These are phyloP conservation scores for Nezara viridula DNA, from an alignment of 2,888 invertebrate species.

Conservation along the genomic window DNA sequence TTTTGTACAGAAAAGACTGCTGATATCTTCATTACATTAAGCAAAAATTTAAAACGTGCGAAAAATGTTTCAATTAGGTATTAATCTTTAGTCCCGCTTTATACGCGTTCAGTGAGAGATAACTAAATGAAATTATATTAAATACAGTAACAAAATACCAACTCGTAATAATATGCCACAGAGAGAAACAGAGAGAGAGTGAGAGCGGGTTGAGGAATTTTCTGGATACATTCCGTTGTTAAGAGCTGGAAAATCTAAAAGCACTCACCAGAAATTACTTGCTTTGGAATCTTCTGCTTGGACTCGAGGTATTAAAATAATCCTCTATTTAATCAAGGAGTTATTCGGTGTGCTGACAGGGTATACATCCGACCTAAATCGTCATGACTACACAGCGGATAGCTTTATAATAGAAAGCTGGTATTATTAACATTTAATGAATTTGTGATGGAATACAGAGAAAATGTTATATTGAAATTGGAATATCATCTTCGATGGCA, in stretches of 20 bases:
- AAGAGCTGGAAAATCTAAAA: slow-evolving; percentile 6
- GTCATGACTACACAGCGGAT: too few species aligned
- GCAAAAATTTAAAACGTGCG: too few species aligned
- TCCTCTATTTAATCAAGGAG: neutral
- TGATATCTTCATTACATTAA: too few species aligned
- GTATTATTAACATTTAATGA: too few species aligned
- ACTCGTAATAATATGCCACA: neutral
- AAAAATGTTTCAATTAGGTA: neutral
- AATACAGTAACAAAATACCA: neutral
- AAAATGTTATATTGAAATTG: too few species aligned
- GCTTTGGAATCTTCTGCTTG: neutral
- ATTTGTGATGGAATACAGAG: too few species aligned
- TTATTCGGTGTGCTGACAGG: neutral
- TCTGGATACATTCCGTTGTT: neutral
- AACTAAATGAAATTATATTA: neutral
- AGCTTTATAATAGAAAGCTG: too few species aligned
- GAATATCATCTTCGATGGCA: too few species aligned
- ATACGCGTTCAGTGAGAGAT: neutral
- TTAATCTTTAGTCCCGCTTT: neutral
- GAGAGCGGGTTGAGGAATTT: neutral
- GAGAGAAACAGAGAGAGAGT: neutral
- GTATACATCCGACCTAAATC: too few species aligned
- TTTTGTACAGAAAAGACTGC: too few species aligned
- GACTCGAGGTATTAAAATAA: neutral
- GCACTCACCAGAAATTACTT: neutral